phyloP scores from a whole-genome alignment of 2,113 vertebrate species.

The Pollachius pollachius region DNA sequence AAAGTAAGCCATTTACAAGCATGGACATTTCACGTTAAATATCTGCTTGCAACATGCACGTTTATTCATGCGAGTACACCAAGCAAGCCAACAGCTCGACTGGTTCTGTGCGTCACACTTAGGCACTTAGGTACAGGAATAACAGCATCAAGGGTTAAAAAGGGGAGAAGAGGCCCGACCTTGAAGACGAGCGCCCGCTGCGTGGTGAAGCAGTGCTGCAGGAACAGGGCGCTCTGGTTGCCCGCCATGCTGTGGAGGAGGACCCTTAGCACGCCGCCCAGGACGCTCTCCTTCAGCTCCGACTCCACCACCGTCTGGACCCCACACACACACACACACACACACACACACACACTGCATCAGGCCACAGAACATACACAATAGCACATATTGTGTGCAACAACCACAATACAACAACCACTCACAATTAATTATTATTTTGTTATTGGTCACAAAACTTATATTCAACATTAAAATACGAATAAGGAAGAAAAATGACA shows the following conservation, averaged over 20 bases:
- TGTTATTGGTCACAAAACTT: too few species aligned
- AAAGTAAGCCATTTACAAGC: background rate
- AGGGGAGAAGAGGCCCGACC: constrained; percentile 52
- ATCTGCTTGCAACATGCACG: background rate
- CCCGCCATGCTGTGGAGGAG: constrained; percentile 86
- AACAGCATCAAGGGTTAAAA: background rate
- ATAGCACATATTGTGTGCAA: too few species aligned
- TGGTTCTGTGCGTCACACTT: too few species aligned
- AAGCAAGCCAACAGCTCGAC: too few species aligned
- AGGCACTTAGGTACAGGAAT: too few species aligned
- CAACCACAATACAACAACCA: too few species aligned
- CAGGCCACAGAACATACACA: background rate
- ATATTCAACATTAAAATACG: too few species aligned
- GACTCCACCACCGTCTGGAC: constrained; percentile 84
- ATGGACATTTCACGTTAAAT: background rate
- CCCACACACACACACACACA: constrained; percentile 8
- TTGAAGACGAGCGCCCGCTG: constrained; percentile 88
- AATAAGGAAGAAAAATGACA: too few species aligned
- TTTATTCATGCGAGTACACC: background rate
- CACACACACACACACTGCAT: background rate
- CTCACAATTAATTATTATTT: too few species aligned
- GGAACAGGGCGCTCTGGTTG: constrained; percentile 85
- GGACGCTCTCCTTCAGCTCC: constrained; percentile 85
- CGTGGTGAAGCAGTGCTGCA: constrained; percentile 90
- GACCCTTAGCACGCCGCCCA: constrained; percentile 83